Base-by-base conservation (phyloP, 2,888 invertebrate genomes). In the Synergus laeviventris region DNA sequence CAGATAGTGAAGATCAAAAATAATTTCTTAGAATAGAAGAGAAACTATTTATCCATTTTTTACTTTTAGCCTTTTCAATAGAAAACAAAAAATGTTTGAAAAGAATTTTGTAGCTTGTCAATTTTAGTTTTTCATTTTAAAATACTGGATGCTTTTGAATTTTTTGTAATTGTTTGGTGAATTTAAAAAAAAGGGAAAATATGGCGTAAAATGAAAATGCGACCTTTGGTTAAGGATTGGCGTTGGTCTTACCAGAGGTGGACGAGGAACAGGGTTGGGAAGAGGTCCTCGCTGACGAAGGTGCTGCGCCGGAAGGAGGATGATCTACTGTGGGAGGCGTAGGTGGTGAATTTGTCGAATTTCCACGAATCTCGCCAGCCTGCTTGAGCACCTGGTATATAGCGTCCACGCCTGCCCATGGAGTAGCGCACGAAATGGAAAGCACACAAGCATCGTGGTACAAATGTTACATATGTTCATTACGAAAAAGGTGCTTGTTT, bases 371-470 rank as follows among this genome's bases (percentile, higher is more conserved):
- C 94, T 97, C 97, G 91, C 96, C 97, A 90, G 97, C 97, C 92
- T 97, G 96, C 94, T 97, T 97, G 93, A 97, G 94, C 91, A 97
- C 97, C 93, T 97, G 97, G 93, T 97, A 97, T 92, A 96, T 97
- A 92, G 95, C 95, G 94, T 97, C 97, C 93, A 97, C 94, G 93
- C 97, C 95, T 90, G 88, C 83, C 87, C 86, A 84, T 79, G 82
- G 78, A 74, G 82, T 81, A 81, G 78, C 79, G 81, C 80, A 83
- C 81, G 82, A 81, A 82, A 79, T 81, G 83, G 78, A 76, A 84
- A 81, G 78, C 80, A 80, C 70, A 78, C 75, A 59, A 76, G 81
- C 74, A 74, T 49, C 49, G 73, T 61, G 59, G 54, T 73, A 16
- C 62, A 62, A 8, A 14, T 42, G 64, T 64, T 64, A 64, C 18